Evolutionary conservation across 2,113 vertebrate species (phyloP).

Genomic region (Boulengeromyrus knoepffleri): DNA sequence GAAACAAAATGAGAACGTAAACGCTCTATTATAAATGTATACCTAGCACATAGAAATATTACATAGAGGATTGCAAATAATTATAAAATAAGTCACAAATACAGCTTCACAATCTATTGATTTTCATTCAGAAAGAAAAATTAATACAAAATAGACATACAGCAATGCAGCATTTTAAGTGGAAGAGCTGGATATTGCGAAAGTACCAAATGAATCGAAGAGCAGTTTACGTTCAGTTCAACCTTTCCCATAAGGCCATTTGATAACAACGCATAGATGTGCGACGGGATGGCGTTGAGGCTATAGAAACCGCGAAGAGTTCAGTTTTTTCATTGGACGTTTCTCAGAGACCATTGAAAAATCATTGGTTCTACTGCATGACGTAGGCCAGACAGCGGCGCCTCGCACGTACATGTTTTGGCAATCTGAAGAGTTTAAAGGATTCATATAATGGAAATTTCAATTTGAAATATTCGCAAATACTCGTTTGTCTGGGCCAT

Average conservation of each 20-base stretch:
- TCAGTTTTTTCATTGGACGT: neutral
- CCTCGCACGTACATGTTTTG: neutral
- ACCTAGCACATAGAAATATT: neutral
- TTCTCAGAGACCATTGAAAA: neutral
- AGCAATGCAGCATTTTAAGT: neutral
- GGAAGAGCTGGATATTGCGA: neutral
- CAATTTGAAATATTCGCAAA: neutral
- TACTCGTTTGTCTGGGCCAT: neutral
- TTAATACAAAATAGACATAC: neutral
- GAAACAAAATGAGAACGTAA: neutral
- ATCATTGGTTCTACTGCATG: neutral
- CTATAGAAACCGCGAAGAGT: neutral
- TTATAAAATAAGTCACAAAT: neutral
- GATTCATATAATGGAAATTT: neutral
- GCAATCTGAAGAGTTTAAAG: neutral
- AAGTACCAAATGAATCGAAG: neutral
- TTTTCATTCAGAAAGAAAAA: neutral
- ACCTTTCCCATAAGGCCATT: conserved; percentile 2
- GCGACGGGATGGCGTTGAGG: neutral
- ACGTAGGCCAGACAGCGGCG: neutral
- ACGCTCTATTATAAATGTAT: neutral
- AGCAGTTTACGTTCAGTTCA: neutral
- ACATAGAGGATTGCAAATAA: neutral
- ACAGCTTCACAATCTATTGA: neutral
- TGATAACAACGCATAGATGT: neutral